Evolutionary conservation across 2,888 invertebrate species (phyloP).

Genomic region (Notodonta ziczac): DNA sequence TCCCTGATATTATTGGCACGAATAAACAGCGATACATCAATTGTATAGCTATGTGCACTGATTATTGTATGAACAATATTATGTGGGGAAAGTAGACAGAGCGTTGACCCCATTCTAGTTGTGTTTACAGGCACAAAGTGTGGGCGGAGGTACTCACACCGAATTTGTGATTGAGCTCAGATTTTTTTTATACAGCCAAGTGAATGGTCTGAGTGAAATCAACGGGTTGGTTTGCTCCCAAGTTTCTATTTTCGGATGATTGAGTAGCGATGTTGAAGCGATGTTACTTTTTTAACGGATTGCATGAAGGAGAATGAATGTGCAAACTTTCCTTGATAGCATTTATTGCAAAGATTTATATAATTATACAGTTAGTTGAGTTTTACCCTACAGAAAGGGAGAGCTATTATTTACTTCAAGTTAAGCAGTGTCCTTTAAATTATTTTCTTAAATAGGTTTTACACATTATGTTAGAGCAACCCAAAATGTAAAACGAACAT

Average conservation of each 20-base stretch:
- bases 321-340: slow-evolving; percentile 26
- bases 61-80: slow-evolving; percentile 44
- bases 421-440: too few relatives aligned
- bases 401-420: too few relatives aligned
- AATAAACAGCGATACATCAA: slow-evolving; percentile 36
- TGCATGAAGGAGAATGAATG: slow-evolving; percentile 32
- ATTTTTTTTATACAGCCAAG: slow-evolving; percentile 38
- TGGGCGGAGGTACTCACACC: slow-evolving; percentile 33
- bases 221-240: slow-evolving; percentile 43
- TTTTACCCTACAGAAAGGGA: too few relatives aligned
- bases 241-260: slow-evolving; percentile 55
- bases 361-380: neutral
- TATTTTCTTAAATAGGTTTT: too few relatives aligned
- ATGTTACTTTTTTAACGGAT: slow-evolving; percentile 37
- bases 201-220: slow-evolving; percentile 48
- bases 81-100: slow-evolving; percentile 66
- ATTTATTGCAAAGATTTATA: slow-evolving; percentile 14
- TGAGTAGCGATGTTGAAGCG: slow-evolving; percentile 36
- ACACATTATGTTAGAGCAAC: too few relatives aligned
- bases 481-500: too few relatives aligned
- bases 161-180: slow-evolving; percentile 37
- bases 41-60: slow-evolving; percentile 31
- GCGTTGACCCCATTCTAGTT: slow-evolving; percentile 56
- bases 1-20: slow-evolving; percentile 24
- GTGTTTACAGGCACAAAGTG: slow-evolving; percentile 39